These are phyloP conservation scores for Petrocephalus sullivani DNA, from an alignment of 2,797 vertebrate species.

Conservation along the genomic window DNA sequence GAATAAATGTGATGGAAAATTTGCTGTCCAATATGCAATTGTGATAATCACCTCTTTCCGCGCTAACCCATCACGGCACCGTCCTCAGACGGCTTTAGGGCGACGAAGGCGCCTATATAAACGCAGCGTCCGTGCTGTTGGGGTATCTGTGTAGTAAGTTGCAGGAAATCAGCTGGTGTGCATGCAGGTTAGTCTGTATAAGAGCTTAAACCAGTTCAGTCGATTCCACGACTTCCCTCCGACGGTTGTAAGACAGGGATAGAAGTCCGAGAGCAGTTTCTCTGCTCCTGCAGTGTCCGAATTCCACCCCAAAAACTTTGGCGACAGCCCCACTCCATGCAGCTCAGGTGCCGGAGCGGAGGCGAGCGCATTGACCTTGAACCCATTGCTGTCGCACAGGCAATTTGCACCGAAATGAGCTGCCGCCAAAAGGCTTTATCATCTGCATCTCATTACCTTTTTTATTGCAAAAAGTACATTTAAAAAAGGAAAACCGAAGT, in stretches of 20 bases:
- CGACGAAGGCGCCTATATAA: neutral
- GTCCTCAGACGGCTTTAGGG: neutral
- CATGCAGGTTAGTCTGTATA: neutral
- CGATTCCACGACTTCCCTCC: neutral
- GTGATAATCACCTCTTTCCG: neutral
- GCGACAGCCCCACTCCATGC: neutral
- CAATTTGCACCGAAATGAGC: neutral
- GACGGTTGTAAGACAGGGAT: neutral
- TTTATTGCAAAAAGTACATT: neutral
- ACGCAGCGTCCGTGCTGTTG: neutral
- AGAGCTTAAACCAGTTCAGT: neutral
- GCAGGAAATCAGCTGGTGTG: neutral
- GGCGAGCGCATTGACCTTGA: neutral
- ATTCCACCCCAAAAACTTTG: neutral
- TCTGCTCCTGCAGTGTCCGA: neutral
- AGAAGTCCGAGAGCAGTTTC: neutral
- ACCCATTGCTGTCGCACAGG: neutral
- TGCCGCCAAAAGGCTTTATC: neutral
- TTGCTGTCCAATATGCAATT: neutral
- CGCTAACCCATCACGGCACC: neutral
- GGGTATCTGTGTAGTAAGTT: neutral
- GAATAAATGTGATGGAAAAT: neutral
- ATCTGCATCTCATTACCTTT: slow-evolving; percentile 8
- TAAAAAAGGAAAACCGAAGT: slow-evolving; percentile 10
- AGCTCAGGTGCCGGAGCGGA: neutral